Conservation (phyloP, 2,888 invertebrate genomes). For the Troides helena region DNA sequence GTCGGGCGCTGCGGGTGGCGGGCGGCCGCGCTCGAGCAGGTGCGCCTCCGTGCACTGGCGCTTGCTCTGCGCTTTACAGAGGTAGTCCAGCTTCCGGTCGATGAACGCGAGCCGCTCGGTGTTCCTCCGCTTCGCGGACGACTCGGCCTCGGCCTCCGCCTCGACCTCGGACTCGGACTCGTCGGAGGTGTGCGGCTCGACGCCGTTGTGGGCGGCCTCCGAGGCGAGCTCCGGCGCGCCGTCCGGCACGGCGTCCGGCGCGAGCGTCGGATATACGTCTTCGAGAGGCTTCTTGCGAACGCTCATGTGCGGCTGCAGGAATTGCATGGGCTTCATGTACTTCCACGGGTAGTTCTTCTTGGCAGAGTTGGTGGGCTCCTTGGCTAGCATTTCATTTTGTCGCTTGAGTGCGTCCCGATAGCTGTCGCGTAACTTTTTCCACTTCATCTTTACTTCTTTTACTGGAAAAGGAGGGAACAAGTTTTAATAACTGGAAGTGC, state of each 20-base stretch:
- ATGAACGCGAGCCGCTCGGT: conserved; percentile 50
- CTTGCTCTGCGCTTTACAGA: conserved; percentile 52
- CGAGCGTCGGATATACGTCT: conserved; percentile 40
- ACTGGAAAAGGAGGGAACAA: conserved; percentile 47
- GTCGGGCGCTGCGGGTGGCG: conserved; percentile 44
- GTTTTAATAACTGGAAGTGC: neutral
- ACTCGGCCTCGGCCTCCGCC: conserved; percentile 25
- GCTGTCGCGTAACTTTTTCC: conserved; percentile 74
- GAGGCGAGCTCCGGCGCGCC: conserved; percentile 34
- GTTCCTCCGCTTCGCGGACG: conserved; percentile 48
- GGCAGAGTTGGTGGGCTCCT: conserved; percentile 45
- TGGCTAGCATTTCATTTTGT: conserved; percentile 62
- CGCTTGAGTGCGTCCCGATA: conserved; percentile 73
- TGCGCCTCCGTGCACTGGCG: conserved; percentile 39
- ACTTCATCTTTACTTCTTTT: conserved; percentile 71
- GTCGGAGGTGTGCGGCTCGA: conserved; percentile 41
- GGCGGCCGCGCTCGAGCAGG: conserved; percentile 28
- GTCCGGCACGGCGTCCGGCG: conserved; percentile 32
- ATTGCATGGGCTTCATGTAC: conserved; percentile 69
- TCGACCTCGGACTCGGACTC: conserved; percentile 42
- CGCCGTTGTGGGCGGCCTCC: conserved; percentile 40
- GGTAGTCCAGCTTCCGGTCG: conserved; percentile 59
- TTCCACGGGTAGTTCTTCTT: conserved; percentile 68
- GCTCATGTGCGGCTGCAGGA: conserved; percentile 74
- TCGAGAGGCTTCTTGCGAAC: conserved; percentile 60